Evolutionary conservation across 2,797 vertebrate species (phyloP).

Genomic region (Pseudotriccus pelzelni): DNA sequence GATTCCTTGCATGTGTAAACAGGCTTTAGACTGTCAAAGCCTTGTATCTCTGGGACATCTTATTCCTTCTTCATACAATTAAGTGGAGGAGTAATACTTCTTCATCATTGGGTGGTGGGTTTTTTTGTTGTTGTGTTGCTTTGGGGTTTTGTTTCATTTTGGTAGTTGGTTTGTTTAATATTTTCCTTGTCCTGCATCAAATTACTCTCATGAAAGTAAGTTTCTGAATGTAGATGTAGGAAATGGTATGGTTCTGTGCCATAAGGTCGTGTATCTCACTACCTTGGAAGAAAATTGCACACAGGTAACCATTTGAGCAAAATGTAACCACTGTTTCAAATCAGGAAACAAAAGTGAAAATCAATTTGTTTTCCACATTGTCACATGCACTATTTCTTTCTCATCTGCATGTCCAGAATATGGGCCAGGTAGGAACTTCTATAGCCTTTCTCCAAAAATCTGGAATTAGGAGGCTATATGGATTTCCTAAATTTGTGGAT

Average conservation of each 20-base stretch:
- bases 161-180: background rate
- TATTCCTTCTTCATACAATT: background rate
- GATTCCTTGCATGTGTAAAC: background rate
- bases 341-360: background rate
- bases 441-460: background rate
- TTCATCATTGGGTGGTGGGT: background rate
- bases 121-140: background rate
- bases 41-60: background rate
- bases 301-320: background rate
- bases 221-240: background rate
- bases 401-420: background rate
- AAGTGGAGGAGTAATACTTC: background rate
- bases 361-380: rapidly evolving
- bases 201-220: background rate
- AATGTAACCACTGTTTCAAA: background rate
- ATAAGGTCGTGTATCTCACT: background rate
- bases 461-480: background rate
- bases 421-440: background rate
- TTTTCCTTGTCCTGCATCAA: background rate
- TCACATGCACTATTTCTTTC: background rate
- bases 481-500: background rate
- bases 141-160: background rate
- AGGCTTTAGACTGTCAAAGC: background rate
- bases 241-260: background rate
- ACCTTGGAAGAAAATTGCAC: background rate